Evolutionary conservation across 2,113 vertebrate genomes (phyloP), one percentile per base, ranked within the genome.

Genomic region (Planiliza haematocheilus): DNA sequence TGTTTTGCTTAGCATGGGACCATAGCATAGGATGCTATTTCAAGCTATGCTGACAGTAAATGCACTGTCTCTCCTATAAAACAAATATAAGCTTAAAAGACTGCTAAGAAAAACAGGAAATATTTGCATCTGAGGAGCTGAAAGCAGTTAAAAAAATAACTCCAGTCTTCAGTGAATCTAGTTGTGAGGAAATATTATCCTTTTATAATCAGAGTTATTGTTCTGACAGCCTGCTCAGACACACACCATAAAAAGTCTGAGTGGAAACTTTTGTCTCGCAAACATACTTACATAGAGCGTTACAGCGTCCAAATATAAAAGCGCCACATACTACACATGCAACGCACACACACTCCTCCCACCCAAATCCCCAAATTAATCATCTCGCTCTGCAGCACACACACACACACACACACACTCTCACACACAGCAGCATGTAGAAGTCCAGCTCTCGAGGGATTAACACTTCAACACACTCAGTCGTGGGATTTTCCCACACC

Each of bases 401-500:
- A 65, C 59, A 46, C 58, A 60, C 41, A 24, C 55, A 58, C 4
- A 61, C 48, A 43, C 52, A 66, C 50, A 50, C 57, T 43, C 11
- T 11, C 4, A 2, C 39, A 48, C 66, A 55, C 37, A 36, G 21
- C 42, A 53, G 36, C 38, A 34, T 61, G 24, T 51, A 80, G 57
- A 57, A 60, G 71, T 72, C 20, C 69, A 50, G 71, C 73, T 68
- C 83, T 74, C 56, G 1, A 42, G 77, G 87, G 87, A 85, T 88
- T 86, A 86, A 82, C 89, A 79, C 77, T 72, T 90, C 82, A 83
- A 38, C 82, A 71, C 84, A 63, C 70, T 66, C 42, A 38, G 51
- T 70, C 45, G 34, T 77, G 79, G 83, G 81, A 88, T 82, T 88
- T 86, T 88, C 85, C 84, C 82, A 85, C 84, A 66, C 30, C 66